These are phyloP conservation scores for Ptilodon capucinus DNA, from an alignment of 2,888 invertebrate genomes.

Conservation along the genomic window DNA sequence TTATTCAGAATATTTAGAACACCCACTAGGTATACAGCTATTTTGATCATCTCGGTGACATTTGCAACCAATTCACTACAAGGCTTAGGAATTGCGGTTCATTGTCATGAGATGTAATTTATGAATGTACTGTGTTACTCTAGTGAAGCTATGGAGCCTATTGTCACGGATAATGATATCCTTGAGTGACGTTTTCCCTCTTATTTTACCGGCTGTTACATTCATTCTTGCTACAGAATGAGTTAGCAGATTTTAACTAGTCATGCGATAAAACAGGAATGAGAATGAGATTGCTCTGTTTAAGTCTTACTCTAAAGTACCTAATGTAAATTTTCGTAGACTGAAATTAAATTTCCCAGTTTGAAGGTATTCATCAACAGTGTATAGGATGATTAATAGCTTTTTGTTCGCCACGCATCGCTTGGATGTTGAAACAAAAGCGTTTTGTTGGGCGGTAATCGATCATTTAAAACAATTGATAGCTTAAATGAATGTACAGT, in stretches of 20 bases:
- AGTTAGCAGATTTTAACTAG: constrained; percentile 16
- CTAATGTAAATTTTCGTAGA: constrained; percentile 14
- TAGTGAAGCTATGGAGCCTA: constrained; percentile 22
- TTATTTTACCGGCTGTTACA: constrained; percentile 11
- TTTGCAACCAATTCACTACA: constrained; percentile 33
- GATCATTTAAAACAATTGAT: constrained; percentile 47
- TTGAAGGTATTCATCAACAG: constrained; percentile 20
- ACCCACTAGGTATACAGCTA: constrained; percentile 8
- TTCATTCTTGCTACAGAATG: constrained; percentile 19
- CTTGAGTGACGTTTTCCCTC: constrained; percentile 30
- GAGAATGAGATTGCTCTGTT: constrained; percentile 4
- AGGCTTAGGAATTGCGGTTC: constrained; percentile 38
- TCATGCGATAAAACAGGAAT: constrained; percentile 19
- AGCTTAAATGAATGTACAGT: constrained; percentile 49
- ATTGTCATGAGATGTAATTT: constrained; percentile 35
- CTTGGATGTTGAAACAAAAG: constrained; percentile 13
- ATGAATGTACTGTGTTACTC: constrained; percentile 29
- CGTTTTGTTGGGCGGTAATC: constrained; percentile 14
- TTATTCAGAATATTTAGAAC: background rate
- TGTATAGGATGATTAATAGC: constrained; percentile 18
- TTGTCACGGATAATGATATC: constrained; percentile 35
- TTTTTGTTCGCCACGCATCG: constrained; percentile 15
- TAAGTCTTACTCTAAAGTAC: constrained; percentile 11
- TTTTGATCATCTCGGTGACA: constrained; percentile 31
- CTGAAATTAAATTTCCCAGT: constrained; percentile 16